Conservation (phyloP, 2,797 vertebrate species). For the Lerista edwardsae region DNA sequence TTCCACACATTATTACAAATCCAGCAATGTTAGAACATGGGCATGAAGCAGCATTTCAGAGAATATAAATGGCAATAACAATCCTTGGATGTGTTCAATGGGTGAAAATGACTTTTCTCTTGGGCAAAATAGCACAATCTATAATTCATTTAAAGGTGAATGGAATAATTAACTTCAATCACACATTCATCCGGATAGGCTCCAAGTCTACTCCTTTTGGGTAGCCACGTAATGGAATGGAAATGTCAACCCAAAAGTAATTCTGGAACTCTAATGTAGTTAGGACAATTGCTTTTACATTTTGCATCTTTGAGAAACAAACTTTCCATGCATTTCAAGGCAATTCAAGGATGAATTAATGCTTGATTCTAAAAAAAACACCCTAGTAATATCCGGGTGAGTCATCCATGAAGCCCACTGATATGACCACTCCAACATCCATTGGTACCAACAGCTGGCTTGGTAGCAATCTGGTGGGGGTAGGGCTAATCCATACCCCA, state of each 20-base stretch:
- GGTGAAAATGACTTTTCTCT: conserved; percentile 33
- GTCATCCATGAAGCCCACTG: too few relatives aligned
- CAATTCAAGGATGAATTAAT: conserved; percentile 26
- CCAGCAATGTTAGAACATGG: conserved; percentile 21
- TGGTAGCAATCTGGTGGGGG: too few relatives aligned
- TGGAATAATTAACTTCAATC: conserved; percentile 27
- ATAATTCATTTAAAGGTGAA: conserved; percentile 43
- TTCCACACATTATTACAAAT: conserved; percentile 40
- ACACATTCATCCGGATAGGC: conserved; percentile 28
- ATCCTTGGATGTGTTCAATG: conserved; percentile 25
- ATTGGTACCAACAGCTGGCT: too few relatives aligned
- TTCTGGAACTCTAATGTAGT: conserved; percentile 6
- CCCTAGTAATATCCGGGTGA: too few relatives aligned
- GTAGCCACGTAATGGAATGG: conserved; percentile 15
- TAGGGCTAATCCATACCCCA: too few relatives aligned
- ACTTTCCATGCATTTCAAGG: conserved; percentile 5
- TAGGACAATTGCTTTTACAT: conserved; percentile 20
- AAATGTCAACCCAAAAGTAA: conserved; percentile 36
- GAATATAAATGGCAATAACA: conserved; percentile 35
- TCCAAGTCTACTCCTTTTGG: conserved; percentile 30
- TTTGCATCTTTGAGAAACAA: conserved; percentile 33
- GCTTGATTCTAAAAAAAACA: not conserved
- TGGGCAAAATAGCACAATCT: conserved; percentile 28
- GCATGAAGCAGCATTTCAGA: conserved; percentile 31
- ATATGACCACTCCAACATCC: too few relatives aligned